A percentile compares a stretch with the other conserved stretches of the same genome.
Conservation (phyloP, 1,140 invertebrate genomes). For the Drosophila guanche region DNA sequence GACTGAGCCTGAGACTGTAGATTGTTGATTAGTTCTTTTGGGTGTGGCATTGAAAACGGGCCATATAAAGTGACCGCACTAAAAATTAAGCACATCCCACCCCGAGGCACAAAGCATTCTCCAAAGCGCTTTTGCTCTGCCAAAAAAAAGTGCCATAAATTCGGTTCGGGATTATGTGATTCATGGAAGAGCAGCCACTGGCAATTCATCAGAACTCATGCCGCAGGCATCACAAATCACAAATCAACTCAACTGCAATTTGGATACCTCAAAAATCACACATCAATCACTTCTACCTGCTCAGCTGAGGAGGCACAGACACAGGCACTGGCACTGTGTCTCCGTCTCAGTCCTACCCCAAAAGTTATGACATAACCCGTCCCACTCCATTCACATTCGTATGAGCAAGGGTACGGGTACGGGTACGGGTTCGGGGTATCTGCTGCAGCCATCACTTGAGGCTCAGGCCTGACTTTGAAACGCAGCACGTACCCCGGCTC, state of each 20-base stretch:
- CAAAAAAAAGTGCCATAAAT: constrained; percentile 22
- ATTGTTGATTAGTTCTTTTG: too few relatives aligned
- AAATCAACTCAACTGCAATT: constrained; percentile 33
- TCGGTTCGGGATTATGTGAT: constrained; percentile 3
- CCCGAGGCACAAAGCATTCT: too few relatives aligned
- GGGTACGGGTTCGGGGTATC: constrained; percentile 26
- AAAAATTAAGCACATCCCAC: constrained; percentile 2
- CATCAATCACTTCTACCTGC: constrained; percentile 67
- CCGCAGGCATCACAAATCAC: constrained; percentile 36
- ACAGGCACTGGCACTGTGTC: background rate
- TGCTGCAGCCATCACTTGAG: constrained; percentile 58
- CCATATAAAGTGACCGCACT: constrained; percentile 16
- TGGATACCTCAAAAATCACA: constrained; percentile 10
- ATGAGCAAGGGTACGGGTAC: too few relatives aligned
- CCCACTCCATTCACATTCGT: background rate
- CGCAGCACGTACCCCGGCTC: constrained; percentile 54
- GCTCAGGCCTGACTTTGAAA: constrained; percentile 48
- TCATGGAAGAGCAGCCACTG: constrained; percentile 6
- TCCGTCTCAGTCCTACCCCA: constrained; percentile 24
- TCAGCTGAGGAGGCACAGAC: constrained; percentile 4
- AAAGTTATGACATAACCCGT: constrained; percentile 54
- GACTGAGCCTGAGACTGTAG: background rate
- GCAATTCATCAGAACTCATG: constrained; percentile 48
- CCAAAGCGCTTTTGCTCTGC: background rate
- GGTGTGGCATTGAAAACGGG: background rate